A percentile compares a stretch with the other conserved stretches of the same genome.
Evolutionary conservation across 2,797 vertebrate species (phyloP).

Genomic region (Acanthurus leucopareius): DNA sequence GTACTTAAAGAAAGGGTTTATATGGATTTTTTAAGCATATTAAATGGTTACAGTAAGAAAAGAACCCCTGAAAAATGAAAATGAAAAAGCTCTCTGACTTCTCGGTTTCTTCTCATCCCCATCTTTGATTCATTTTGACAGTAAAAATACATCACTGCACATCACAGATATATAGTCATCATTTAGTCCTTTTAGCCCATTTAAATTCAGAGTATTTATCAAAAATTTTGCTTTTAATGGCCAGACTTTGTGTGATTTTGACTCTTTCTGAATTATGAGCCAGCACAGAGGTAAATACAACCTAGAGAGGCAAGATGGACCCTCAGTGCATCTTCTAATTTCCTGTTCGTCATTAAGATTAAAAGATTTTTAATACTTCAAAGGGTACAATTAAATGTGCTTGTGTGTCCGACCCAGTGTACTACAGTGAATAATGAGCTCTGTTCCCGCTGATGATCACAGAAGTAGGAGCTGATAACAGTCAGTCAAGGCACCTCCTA

Average conservation of each 20-base stretch:
- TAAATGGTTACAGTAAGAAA: neutral
- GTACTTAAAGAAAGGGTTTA: neutral
- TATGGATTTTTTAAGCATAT: neutral
- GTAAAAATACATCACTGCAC: neutral
- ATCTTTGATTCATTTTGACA: neutral
- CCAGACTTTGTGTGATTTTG: neutral
- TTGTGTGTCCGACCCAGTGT: neutral
- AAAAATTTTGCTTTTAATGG: neutral
- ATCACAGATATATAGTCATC: neutral
- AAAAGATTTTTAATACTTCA: neutral
- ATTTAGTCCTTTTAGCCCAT: neutral
- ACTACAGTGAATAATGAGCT: neutral
- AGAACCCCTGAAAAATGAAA: neutral
- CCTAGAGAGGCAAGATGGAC: neutral
- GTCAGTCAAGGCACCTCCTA: neutral
- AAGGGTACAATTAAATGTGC: neutral
- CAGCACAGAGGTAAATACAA: neutral
- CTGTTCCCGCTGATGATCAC: neutral
- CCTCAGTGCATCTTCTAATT: neutral
- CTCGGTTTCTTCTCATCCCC: neutral
- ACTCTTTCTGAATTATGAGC: neutral
- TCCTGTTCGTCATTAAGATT: neutral
- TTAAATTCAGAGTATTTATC: neutral
- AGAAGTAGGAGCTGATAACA: neutral
- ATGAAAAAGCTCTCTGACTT: neutral